phyloP scores from a whole-genome alignment of 2,797 vertebrate genomes.

The Tapera naevia region DNA sequence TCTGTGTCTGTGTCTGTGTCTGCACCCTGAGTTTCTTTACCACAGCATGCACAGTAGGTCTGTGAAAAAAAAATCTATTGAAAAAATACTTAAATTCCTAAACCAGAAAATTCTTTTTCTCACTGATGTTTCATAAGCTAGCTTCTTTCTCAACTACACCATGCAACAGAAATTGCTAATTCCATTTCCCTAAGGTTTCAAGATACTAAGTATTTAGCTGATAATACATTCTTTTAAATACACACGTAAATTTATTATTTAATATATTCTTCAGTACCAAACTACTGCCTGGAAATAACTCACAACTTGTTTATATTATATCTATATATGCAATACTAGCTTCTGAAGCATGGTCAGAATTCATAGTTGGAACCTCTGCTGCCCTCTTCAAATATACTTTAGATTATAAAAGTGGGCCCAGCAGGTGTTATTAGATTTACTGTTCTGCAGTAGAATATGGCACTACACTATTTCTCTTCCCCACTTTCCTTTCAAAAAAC shows the following conservation, averaged over 20 bases:
- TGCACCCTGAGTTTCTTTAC: not conserved
- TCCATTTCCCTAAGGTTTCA: not conserved
- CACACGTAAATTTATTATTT: not conserved
- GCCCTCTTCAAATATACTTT: constrained; percentile 61
- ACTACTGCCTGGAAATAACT: not conserved
- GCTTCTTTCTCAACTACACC: not conserved
- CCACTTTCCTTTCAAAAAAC: not conserved
- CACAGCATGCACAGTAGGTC: not conserved
- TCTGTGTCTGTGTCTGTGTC: not conserved
- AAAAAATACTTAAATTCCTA: not conserved
- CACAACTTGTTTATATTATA: not conserved
- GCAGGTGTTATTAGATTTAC: constrained; percentile 61
- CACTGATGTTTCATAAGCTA: not conserved
- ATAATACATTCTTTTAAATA: not conserved
- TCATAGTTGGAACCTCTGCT: constrained; percentile 8
- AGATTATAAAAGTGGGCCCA: constrained; percentile 48
- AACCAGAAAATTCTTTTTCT: not conserved
- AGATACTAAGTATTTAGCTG: not conserved
- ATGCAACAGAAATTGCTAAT: not conserved
- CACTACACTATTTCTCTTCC: constrained; percentile 20
- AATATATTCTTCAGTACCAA: not conserved
- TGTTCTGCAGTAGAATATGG: not conserved
- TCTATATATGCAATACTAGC: not conserved
- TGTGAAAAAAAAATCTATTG: not conserved
- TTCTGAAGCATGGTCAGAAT: constrained; percentile 29